Evolutionary conservation across 2,797 vertebrate species (phyloP).

Genomic region (Leontopithecus rosalia): DNA sequence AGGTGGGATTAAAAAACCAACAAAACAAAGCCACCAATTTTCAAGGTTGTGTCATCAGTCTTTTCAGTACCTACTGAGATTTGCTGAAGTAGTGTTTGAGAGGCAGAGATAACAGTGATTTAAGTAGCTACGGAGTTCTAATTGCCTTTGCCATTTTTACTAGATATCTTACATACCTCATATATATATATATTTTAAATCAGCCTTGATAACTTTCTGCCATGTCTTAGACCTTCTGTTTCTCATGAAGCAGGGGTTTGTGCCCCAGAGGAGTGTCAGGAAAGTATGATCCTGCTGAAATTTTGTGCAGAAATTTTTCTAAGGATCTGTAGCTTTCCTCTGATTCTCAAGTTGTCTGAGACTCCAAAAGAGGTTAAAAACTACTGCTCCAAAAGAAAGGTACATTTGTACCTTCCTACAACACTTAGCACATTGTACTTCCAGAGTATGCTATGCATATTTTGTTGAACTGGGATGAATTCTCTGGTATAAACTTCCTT

Average conservation of each 20-base stretch:
- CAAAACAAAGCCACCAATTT: neutral
- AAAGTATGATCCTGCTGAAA: neutral
- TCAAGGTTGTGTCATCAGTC: neutral
- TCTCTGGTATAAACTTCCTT: neutral
- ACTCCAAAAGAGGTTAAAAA: neutral
- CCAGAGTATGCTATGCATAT: neutral
- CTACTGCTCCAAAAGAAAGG: neutral
- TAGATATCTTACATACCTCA: neutral
- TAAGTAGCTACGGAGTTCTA: neutral
- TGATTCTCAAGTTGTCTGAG: neutral
- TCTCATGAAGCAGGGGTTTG: neutral
- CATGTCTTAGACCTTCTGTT: neutral
- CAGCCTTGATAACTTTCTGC: neutral
- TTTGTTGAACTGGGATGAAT: slow-evolving; percentile 5
- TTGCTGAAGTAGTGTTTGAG: neutral
- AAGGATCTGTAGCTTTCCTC: neutral
- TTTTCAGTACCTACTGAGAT: neutral
- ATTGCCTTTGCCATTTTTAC: neutral
- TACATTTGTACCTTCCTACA: neutral
- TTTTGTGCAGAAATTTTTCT: neutral
- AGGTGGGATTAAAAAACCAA: neutral
- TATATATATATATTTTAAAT: neutral
- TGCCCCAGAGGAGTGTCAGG: neutral
- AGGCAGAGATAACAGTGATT: neutral
- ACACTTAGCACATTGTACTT: neutral